Evolutionary conservation across 2,113 vertebrate species (phyloP).

Genomic region (Callionymus lyra): DNA sequence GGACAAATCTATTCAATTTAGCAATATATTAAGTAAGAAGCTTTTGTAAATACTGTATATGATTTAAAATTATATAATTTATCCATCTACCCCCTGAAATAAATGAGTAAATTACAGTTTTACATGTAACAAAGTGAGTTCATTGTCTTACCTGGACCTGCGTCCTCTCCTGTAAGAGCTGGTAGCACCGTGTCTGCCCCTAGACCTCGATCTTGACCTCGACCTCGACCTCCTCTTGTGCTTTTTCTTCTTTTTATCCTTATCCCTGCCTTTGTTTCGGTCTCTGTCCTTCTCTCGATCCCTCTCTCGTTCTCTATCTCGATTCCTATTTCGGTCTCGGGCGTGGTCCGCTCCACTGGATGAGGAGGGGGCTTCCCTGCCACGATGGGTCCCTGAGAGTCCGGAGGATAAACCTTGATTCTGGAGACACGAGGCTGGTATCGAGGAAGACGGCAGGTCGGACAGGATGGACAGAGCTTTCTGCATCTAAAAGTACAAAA

Average conservation of each 20-base stretch:
- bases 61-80: no score
- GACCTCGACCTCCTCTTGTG: slow-evolving; percentile 83
- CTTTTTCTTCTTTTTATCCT: slow-evolving; percentile 90
- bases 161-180: slow-evolving; percentile 84
- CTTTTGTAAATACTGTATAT: no score
- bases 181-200: slow-evolving; percentile 84
- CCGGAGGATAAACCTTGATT: slow-evolving; percentile 24
- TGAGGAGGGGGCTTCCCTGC: slow-evolving; percentile 32
- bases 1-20: no score
- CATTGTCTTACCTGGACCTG: slow-evolving; percentile 74
- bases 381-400: slow-evolving; percentile 24
- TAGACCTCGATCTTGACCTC: slow-evolving; percentile 73
- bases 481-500: slow-evolving; percentile 36
- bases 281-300: slow-evolving; percentile 73
- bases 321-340: slow-evolving; percentile 15
- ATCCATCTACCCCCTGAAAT: no score
- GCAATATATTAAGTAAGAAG: no score
- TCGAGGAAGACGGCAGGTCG: slow-evolving; percentile 15
- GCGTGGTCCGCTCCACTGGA: slow-evolving; percentile 32
- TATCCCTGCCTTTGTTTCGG: slow-evolving; percentile 62
- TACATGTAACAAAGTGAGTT: no score
- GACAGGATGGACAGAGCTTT: slow-evolving; percentile 36
- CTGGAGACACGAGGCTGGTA: slow-evolving; percentile 9
- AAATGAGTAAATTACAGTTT: background rate
- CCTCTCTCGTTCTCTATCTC: slow-evolving; percentile 38